Conservation (phyloP, 1,140 invertebrate genomes). For the Plectrocnemia conspersa region DNA sequence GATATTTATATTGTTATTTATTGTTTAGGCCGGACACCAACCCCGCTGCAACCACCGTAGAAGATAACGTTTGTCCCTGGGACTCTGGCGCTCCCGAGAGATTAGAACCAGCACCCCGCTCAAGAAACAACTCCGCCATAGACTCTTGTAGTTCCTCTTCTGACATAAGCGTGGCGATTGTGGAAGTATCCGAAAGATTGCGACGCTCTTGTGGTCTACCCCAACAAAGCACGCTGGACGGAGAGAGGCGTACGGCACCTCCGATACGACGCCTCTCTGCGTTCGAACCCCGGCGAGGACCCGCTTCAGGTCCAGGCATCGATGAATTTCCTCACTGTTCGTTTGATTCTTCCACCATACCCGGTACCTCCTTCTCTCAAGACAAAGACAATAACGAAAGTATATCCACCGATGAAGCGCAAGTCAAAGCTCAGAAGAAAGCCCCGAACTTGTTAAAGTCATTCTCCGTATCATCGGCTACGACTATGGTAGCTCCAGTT, state of each 20-base stretch:
- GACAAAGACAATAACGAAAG: constrained; percentile 40
- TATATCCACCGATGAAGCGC: constrained; percentile 15
- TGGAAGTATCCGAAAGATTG: constrained; percentile 56
- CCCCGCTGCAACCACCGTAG: constrained; percentile 37
- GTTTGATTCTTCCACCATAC: constrained; percentile 34
- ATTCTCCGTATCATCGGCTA: constrained; percentile 39
- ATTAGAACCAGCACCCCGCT: constrained; percentile 38
- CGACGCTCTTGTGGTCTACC: constrained; percentile 55
- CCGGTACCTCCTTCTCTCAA: constrained; percentile 39
- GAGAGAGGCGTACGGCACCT: constrained; percentile 47
- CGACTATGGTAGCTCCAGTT: constrained; percentile 53
- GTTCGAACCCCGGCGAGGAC: constrained; percentile 47
- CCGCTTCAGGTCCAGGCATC: constrained; percentile 39
- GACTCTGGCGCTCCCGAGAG: constrained; percentile 32
- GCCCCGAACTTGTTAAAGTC: constrained; percentile 41
- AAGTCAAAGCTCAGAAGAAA: constrained; percentile 40
- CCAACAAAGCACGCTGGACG: constrained; percentile 59
- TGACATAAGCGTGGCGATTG: constrained; percentile 60
- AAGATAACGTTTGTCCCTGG: constrained; percentile 39
- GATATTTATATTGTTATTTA: constrained; percentile 15
- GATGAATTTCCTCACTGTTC: constrained; percentile 32
- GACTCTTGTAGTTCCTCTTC: constrained; percentile 62
- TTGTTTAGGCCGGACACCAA: constrained; percentile 46
- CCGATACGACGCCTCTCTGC: constrained; percentile 46
- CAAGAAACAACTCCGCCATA: constrained; percentile 44